phyloP scores from a whole-genome alignment of 2,888 invertebrate genomes.

The Chaitophorus viminalis region DNA sequence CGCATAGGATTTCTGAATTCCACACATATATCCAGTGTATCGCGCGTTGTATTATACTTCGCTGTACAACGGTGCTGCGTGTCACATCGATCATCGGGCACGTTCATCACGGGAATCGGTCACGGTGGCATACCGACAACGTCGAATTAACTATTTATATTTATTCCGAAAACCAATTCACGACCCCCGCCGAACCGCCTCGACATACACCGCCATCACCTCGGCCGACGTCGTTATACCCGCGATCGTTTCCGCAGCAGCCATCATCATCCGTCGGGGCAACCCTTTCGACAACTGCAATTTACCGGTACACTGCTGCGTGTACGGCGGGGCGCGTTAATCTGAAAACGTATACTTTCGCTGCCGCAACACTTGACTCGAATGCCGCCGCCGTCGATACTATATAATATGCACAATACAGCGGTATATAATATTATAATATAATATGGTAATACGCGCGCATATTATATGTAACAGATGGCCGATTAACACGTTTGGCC shows the following conservation, averaged over 20 bases:
- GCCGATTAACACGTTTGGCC: constrained; percentile 58
- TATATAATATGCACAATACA: too few species aligned
- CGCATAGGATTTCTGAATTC: neutral
- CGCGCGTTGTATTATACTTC: too few species aligned
- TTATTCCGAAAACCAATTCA: constrained; percentile 45
- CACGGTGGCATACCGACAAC: constrained; percentile 47
- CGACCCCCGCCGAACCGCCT: neutral
- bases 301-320: neutral
- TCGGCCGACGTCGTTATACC: neutral
- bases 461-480: constrained; percentile 34
- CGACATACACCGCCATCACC: neutral
- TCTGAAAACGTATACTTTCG: neutral
- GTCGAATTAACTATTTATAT: constrained; percentile 49
- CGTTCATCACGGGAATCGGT: constrained; percentile 26
- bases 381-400: neutral
- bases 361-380: neutral
- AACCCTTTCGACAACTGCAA: neutral
- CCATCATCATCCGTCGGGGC: neutral
- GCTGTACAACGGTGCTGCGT: neutral
- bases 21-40: too few species aligned
- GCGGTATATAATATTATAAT: neutral
- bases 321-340: neutral
- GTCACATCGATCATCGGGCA: constrained; percentile 48
- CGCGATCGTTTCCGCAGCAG: neutral
- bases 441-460: neutral